These are phyloP conservation scores for Nibea coibor DNA, from an alignment of 2,113 vertebrate genomes.

Conservation along the genomic window DNA sequence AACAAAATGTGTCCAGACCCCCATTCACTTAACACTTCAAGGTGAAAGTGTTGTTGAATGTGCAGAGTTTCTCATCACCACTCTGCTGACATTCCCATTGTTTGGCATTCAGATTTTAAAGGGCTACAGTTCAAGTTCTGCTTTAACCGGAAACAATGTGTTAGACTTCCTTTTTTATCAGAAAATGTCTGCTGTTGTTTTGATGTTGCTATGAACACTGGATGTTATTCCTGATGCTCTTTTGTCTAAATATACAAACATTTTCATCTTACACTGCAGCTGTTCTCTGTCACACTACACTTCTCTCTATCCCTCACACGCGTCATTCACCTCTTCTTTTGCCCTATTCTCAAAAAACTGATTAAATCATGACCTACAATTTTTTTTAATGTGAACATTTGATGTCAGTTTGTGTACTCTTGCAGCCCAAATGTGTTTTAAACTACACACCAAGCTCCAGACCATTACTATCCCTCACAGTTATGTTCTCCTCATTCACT, in stretches of 20 bases:
- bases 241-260: slow-evolving; percentile 8
- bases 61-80: slow-evolving; percentile 81
- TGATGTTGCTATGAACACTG: slow-evolving; percentile 46
- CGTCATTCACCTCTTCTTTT: not conserved
- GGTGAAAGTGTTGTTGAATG: slow-evolving; percentile 82
- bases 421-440: slow-evolving; percentile 17
- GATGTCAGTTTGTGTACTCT: not conserved
- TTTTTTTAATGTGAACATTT: not conserved
- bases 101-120: slow-evolving; percentile 79
- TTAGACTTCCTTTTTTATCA: slow-evolving; percentile 4
- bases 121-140: slow-evolving; percentile 32
- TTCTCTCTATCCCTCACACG: not conserved
- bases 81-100: slow-evolving; percentile 87
- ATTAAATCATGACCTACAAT: slow-evolving; percentile 7
- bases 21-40: slow-evolving; percentile 76
- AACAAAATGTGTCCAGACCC: slow-evolving; percentile 68
- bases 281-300: slow-evolving; percentile 27
- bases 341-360: not conserved
- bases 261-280: slow-evolving; percentile 23
- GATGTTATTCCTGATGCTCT: slow-evolving; percentile 38
- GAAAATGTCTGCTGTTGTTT: slow-evolving; percentile 45
- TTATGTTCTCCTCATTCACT: slow-evolving; percentile 38
- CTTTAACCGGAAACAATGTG: slow-evolving; percentile 9
- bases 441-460: not conserved
- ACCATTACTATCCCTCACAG: not conserved